Base-by-base conservation (phyloP, 2,888 invertebrate genomes). In the Chrysolina haemoptera region DNA sequence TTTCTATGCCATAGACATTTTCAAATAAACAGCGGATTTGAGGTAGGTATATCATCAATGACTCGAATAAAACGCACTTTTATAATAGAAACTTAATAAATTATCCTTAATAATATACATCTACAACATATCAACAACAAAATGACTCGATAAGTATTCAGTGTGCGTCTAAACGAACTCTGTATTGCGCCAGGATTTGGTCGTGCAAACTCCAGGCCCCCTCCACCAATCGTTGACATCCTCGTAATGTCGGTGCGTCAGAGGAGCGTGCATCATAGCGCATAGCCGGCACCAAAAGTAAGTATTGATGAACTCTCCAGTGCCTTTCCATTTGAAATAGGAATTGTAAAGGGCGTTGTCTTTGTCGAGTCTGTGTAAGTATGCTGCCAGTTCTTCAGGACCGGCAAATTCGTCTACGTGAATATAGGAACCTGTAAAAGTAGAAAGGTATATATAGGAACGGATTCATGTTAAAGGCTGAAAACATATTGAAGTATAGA, bases 171-270 rank as follows among this genome's bases (percentile, higher is more conserved):
- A 84, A 68, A 82, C 84, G 68, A 83, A 83, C 68, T 85, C 85
- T 27, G 84, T 78, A 73, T 86, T 86, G 62, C 87, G 81, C 94
- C 94, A 94, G 0, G 93, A 93, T 71, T 90, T 91, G 41, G 92
- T 90, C 65, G 95, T 95, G 88, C 97, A 97, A 14, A 95, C 91
- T 76, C 93, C 93, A 0, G 91, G 90, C 1, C 94, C 94, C 78
- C 97, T 91, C 98, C 98, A 98, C 98, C 98, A 98, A 78, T 94
- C 93, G 87, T 97, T 96, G 76, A 97, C 92, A 87, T 98, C 96
- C 66, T 91, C 89, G 89, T 96, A 96, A 87, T 92, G 91, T 83
- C 90, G 90, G 18, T 88, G 83, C 73, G 82, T 84, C 73, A 81
- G 84, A 67, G 90, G 89, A 1, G 94, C 94, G 87, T 96, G 95